These are phyloP conservation scores for Gymnocypris eckloni DNA, from an alignment of 2,797 vertebrate species.

Conservation along the genomic window DNA sequence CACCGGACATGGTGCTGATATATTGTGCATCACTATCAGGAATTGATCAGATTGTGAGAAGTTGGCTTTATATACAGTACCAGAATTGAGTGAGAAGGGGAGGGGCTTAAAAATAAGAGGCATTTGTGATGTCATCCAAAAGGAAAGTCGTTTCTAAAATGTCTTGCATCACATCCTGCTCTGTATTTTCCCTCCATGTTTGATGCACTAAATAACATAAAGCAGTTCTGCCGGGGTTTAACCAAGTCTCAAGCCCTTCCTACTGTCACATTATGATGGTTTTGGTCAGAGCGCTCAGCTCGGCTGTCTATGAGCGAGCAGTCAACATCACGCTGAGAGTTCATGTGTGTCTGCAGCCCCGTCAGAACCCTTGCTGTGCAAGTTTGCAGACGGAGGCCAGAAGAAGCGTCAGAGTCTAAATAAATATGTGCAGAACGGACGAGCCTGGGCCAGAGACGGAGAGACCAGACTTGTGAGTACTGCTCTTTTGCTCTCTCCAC, in stretches of 20 bases:
- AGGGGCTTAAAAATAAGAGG: not conserved
- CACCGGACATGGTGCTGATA: not conserved
- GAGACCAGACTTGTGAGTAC: conserved; percentile 97
- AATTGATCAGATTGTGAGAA: not conserved
- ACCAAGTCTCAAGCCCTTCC: not conserved
- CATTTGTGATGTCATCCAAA: not conserved
- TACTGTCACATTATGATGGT: no score
- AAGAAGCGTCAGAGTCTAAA: conserved; percentile 97
- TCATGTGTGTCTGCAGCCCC: conserved; percentile 75
- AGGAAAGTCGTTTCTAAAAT: not conserved
- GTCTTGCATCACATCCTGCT: not conserved
- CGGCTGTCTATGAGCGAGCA: not conserved
- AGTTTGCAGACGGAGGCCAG: conserved; percentile 98
- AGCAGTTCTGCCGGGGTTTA: not conserved
- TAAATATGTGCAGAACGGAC: conserved; percentile 94
- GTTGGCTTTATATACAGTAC: not conserved
- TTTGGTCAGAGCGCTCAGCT: not conserved
- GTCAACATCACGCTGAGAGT: conserved; percentile 5
- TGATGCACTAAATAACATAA: not conserved
- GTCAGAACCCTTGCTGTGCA: conserved; percentile 93
- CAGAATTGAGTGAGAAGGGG: not conserved
- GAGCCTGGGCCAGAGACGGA: conserved; percentile 91
- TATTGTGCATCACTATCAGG: not conserved
- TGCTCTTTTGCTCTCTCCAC: conserved; percentile 50
- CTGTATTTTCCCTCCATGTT: not conserved